Evolutionary conservation across 92 coral and sea anemone species (phyloP).

Genomic region (Heteractis magnifica): DNA sequence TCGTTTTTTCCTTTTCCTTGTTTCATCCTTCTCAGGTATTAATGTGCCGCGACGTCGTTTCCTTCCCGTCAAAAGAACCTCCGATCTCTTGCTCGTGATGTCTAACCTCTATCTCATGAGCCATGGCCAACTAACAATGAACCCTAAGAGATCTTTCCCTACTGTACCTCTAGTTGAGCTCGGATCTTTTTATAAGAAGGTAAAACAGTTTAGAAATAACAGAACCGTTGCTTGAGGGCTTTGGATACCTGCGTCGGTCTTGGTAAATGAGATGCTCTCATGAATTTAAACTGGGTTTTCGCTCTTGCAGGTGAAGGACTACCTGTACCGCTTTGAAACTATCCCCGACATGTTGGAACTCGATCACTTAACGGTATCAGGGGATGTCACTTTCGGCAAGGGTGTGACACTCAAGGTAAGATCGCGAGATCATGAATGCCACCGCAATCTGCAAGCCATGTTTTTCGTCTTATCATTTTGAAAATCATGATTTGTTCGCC

Average conservation of each 20-base stretch:
- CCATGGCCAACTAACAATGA: conserved; percentile 83
- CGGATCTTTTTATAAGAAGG: conserved; percentile 83
- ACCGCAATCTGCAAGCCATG: background rate
- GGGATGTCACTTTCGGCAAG: conserved; percentile 97
- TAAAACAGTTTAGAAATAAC: background rate
- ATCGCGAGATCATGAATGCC: too few species aligned
- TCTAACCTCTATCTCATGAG: conserved; percentile 88
- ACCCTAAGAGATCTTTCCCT: conserved; percentile 83
- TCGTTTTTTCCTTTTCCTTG: too few species aligned
- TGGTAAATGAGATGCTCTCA: background rate
- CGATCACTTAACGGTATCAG: conserved; percentile 95
- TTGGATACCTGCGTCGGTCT: background rate
- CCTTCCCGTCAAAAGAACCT: conserved; percentile 94
- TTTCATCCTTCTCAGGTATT: conserved; percentile 53
- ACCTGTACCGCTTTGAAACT: conserved; percentile 79
- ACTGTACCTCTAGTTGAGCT: conserved; percentile 92
- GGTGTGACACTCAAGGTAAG: conserved; percentile 86
- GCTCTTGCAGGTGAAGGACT: conserved; percentile 74
- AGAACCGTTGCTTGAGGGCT: background rate
- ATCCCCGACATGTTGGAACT: conserved; percentile 93
- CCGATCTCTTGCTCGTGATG: conserved; percentile 87
- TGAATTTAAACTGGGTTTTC: background rate
- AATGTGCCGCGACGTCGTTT: conserved; percentile 99
- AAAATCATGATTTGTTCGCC: too few species aligned
- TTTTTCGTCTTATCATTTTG: background rate